A percentile compares a stretch with the other conserved stretches of the same genome.
Conservation (phyloP, 2,888 invertebrate species). For the Erebia palarica region DNA sequence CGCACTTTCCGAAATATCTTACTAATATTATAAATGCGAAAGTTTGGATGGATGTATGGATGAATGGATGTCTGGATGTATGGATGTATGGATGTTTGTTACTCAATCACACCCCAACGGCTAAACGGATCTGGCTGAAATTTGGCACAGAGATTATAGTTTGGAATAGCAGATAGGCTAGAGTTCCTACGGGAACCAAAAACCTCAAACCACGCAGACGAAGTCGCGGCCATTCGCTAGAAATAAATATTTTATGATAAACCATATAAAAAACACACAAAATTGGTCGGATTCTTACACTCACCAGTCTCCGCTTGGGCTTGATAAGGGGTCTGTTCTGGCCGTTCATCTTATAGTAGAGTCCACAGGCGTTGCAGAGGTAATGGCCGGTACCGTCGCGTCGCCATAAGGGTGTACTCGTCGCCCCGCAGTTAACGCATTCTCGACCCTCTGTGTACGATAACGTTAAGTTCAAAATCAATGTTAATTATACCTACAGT, state of each 20-base stretch:
- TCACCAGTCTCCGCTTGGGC: constrained; percentile 99
- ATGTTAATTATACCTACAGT: neutral
- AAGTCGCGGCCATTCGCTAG: no score
- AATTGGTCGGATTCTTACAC: constrained; percentile 86
- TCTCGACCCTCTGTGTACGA: constrained; percentile 92
- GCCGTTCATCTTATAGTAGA: constrained; percentile 99
- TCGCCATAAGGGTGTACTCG: constrained; percentile 98
- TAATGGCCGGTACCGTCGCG: constrained; percentile 99
- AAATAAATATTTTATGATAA: neutral
- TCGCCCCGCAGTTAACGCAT: constrained; percentile 99
- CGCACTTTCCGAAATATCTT: no score
- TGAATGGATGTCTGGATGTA: no score
- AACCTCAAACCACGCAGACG: no score
- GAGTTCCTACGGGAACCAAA: no score
- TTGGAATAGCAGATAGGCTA: no score
- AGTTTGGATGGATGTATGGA: no score
- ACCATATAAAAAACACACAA: constrained; percentile 20
- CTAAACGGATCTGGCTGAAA: no score
- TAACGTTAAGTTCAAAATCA: constrained; percentile 1
- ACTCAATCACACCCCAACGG: no score
- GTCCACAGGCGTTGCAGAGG: constrained; percentile 99
- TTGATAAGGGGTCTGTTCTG: constrained; percentile 99
- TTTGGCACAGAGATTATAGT: no score
- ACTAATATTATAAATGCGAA: no score
- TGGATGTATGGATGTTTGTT: no score